A percentile compares a stretch with the other conserved stretches of the same genome.
Evolutionary conservation across 2,797 vertebrate species (phyloP).

Genomic region (Phyllotis vaccarum): DNA sequence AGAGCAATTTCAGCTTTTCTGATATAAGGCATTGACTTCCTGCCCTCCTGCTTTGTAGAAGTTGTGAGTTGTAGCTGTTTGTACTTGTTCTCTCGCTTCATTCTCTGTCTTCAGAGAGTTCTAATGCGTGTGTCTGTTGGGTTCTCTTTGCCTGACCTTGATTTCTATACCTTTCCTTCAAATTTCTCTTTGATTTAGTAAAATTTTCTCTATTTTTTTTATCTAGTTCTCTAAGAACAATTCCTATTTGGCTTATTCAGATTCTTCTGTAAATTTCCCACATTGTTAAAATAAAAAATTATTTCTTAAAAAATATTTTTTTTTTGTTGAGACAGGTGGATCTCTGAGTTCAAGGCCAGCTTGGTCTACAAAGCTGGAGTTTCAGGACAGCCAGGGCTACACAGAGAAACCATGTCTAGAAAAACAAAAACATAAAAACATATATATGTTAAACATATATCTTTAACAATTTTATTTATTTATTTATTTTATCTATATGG

Average conservation of each 20-base stretch:
- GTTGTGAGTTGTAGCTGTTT: not conserved
- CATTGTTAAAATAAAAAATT: not conserved
- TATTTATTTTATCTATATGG: not conserved
- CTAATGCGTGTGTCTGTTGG: not conserved
- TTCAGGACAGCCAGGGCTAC: not conserved
- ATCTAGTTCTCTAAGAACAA: not conserved
- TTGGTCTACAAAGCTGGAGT: not conserved
- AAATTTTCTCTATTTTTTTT: not conserved
- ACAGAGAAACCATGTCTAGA: not conserved
- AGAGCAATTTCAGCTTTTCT: not conserved
- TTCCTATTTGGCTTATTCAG: not conserved
- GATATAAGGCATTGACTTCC: not conserved
- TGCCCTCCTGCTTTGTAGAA: slow-evolving; percentile 38
- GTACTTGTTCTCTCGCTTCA: not conserved
- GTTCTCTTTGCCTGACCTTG: not conserved
- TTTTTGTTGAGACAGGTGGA: not conserved
- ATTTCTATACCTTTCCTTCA: not conserved
- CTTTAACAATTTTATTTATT: not conserved
- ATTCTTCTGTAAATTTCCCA: slow-evolving; percentile 16
- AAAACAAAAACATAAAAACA: not conserved
- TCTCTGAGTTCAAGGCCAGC: not conserved
- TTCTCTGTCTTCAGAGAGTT: slow-evolving; percentile 16
- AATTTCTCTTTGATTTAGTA: slow-evolving; percentile 22
- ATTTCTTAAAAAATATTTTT: not conserved
- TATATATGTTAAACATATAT: not conserved